Conservation (phyloP, 2,888 invertebrate genomes). For the Limnephilus auricula region DNA sequence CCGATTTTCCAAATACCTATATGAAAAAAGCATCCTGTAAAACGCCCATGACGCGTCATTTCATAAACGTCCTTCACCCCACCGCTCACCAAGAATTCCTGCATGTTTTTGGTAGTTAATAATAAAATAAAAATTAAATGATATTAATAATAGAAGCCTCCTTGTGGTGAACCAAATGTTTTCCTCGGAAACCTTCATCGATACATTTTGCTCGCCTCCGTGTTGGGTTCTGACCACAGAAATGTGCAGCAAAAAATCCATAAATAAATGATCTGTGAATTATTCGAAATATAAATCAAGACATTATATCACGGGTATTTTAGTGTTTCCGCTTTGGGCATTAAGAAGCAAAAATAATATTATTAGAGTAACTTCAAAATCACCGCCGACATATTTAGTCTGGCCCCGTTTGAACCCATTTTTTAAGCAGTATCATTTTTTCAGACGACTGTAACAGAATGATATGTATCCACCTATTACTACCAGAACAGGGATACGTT, state of each 20-base stretch:
- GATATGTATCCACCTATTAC: too few relatives aligned
- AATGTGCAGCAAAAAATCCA: background rate
- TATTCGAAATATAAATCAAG: slow-evolving; percentile 5
- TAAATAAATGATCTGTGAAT: slow-evolving; percentile 29
- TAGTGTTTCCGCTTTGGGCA: slow-evolving; percentile 37
- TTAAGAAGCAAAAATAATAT: background rate
- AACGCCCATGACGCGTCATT: background rate
- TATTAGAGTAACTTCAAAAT: background rate
- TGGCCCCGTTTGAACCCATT: background rate
- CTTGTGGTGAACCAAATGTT: background rate
- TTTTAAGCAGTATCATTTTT: background rate
- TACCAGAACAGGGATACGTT: too few relatives aligned
- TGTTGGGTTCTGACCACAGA: slow-evolving; percentile 12
- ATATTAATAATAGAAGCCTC: too few relatives aligned
- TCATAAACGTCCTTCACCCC: background rate
- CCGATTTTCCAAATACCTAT: too few relatives aligned
- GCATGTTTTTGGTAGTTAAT: background rate
- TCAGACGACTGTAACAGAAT: background rate
- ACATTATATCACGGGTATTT: slow-evolving; percentile 13
- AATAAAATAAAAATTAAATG: too few relatives aligned
- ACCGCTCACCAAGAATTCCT: background rate
- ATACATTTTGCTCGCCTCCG: background rate
- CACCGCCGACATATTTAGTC: background rate
- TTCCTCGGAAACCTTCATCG: background rate
- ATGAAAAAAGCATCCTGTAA: too few relatives aligned